Evolutionary conservation across 2,113 vertebrate species (phyloP).

Genomic region (Montifringilla adamsi): DNA sequence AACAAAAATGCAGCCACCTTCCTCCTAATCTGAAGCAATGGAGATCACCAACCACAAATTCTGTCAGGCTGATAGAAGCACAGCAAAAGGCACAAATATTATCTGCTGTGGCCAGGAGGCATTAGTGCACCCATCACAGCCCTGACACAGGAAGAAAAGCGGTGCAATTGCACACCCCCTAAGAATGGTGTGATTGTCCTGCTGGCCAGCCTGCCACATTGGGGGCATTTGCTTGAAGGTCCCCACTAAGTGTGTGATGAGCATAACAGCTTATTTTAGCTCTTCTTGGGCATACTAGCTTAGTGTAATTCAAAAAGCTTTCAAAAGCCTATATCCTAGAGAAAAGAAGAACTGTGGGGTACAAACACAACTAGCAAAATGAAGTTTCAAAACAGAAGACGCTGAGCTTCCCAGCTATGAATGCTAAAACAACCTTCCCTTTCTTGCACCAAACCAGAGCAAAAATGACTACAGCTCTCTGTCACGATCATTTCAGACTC

Average conservation of each 20-base stretch:
- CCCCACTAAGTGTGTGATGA: not conserved
- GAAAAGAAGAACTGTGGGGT: not conserved
- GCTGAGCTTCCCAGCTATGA: not conserved
- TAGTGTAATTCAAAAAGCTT: not conserved
- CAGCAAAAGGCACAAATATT: not conserved
- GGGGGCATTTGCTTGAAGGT: not conserved
- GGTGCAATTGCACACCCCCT: not conserved
- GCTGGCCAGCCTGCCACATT: not conserved
- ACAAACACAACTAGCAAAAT: not conserved
- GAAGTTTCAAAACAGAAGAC: not conserved
- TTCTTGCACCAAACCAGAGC: not conserved
- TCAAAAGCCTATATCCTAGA: not conserved
- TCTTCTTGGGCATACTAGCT: not conserved
- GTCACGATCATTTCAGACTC: accelerated
- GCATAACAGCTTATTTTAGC: accelerated
- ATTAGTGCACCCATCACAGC: not conserved
- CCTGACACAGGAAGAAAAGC: not conserved
- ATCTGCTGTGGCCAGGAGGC: not conserved
- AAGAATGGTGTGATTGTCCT: not conserved
- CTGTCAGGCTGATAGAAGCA: not conserved
- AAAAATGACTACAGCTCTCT: not conserved
- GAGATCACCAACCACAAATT: not conserved
- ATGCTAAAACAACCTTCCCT: not conserved
- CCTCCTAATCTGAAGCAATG: not conserved
- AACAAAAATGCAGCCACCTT: not conserved